Conservation (phyloP, 2,113 vertebrate genomes). For the Corythaixoides concolor region DNA sequence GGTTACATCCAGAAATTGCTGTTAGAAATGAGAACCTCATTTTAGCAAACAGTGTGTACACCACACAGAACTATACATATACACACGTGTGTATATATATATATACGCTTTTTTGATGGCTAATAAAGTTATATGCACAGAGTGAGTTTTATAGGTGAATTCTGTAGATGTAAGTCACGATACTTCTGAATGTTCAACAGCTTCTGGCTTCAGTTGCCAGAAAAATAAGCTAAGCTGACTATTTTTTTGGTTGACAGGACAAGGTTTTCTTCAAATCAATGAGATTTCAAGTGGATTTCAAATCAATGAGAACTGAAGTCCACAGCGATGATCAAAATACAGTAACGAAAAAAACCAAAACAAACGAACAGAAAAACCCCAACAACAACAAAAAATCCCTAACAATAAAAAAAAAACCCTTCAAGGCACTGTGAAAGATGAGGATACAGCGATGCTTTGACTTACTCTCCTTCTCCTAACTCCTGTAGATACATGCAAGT, state of each 20-base stretch:
- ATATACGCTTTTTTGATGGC: neutral
- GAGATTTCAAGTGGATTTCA: neutral
- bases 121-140: neutral
- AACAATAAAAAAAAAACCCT: neutral
- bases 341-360: neutral
- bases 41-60: neutral
- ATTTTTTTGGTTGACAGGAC: neutral
- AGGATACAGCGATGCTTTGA: neutral
- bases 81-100: no score
- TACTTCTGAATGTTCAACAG: neutral
- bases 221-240: neutral
- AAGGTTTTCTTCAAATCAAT: neutral
- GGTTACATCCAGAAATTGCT: neutral
- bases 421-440: neutral
- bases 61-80: neutral
- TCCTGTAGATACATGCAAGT: neutral
- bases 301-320: neutral
- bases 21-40: neutral
- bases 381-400: neutral
- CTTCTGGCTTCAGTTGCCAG: neutral
- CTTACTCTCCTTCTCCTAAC: neutral
- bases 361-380: no score
- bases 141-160: neutral
- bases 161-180: accelerated
- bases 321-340: neutral